These are phyloP conservation scores for Lochmaea crataegi DNA, from an alignment of 2,888 invertebrate species.

Conservation along the genomic window DNA sequence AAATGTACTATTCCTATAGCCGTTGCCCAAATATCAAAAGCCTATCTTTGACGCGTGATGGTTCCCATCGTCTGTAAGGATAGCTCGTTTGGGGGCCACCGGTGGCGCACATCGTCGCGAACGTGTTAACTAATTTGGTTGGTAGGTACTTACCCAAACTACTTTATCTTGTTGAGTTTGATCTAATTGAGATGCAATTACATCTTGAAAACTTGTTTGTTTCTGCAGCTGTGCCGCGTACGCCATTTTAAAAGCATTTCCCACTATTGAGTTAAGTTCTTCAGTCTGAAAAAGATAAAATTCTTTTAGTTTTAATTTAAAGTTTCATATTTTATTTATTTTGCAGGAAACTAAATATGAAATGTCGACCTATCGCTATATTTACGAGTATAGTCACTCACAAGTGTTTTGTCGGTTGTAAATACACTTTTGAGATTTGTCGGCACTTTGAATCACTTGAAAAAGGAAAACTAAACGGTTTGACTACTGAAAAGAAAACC, in stretches of 20 bases:
- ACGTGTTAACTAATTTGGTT: no score
- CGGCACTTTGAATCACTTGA: background rate
- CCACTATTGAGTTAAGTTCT: slow-evolving; percentile 86
- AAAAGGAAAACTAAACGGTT: slow-evolving; percentile 3
- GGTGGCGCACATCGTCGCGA: no score
- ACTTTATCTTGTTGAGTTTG: slow-evolving; percentile 68
- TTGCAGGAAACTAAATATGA: background rate
- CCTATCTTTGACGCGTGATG: no score
- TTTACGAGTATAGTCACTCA: background rate
- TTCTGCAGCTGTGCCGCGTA: slow-evolving; percentile 86
- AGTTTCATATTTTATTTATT: background rate
- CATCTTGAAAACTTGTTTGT: slow-evolving; percentile 75
- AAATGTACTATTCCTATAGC: no score
- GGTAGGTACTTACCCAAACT: slow-evolving; percentile 59
- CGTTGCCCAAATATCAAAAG: no score
- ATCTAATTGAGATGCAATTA: slow-evolving; percentile 71
- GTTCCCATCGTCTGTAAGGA: no score
- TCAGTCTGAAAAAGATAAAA: slow-evolving; percentile 76
- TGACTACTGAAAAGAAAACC: slow-evolving; percentile 10
- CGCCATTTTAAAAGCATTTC: slow-evolving; percentile 93
- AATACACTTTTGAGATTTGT: background rate
- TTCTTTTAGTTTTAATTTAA: background rate
- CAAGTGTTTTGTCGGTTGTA: background rate
- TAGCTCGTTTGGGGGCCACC: no score
- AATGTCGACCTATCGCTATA: background rate